These are phyloP conservation scores for Leucoraja erinaceus DNA, from an alignment of 2,113 vertebrate species.

Conservation along the genomic window DNA sequence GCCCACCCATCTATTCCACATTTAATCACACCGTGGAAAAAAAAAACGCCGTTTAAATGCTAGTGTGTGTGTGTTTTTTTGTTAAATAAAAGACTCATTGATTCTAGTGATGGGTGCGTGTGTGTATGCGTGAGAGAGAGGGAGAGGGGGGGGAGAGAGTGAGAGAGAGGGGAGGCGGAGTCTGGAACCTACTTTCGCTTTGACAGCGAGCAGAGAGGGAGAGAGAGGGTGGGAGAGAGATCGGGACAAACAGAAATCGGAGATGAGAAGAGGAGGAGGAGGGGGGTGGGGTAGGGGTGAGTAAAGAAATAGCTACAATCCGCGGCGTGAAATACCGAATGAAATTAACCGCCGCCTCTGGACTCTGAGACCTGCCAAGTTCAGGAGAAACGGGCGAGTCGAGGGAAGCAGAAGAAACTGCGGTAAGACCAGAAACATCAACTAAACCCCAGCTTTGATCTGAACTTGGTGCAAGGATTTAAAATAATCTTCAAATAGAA, in stretches of 20 bases:
- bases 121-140: no score
- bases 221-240: neutral
- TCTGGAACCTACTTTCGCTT: neutral
- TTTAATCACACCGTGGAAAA: neutral
- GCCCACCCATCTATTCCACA: neutral
- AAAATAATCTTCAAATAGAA: neutral
- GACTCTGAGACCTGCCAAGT: neutral
- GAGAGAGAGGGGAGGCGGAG: neutral
- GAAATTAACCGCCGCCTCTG: neutral
- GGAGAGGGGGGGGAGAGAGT: neutral
- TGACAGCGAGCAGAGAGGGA: constrained; percentile 7
- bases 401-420: neutral
- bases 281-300: neutral
- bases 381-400: neutral
- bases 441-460: neutral
- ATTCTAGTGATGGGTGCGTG: neutral
- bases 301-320: neutral
- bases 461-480: neutral
- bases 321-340: neutral
- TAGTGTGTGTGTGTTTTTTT: neutral
- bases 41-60: neutral
- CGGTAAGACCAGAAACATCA: neutral
- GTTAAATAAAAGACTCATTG: neutral
- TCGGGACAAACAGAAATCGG: neutral
- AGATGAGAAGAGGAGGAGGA: neutral